These are phyloP conservation scores for Drosophila busckii DNA, from an alignment of 1,140 invertebrate species.

Conservation along the genomic window DNA sequence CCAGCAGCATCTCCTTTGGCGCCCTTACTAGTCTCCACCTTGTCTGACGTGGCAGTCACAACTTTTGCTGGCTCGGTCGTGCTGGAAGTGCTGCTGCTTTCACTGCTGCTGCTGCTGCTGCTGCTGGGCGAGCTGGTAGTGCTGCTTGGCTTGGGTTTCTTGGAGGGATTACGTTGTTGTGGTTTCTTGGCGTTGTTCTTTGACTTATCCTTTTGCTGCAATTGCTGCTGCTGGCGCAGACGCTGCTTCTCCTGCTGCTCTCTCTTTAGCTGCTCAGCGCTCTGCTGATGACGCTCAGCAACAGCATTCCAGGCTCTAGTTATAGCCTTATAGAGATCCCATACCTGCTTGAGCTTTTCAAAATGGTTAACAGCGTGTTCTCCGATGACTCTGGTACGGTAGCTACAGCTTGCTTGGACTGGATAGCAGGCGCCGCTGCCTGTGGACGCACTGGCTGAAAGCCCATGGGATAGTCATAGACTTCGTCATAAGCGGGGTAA, in stretches of 20 bases:
- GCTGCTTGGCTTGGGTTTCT: conserved; percentile 38
- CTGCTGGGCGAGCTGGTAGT: conserved; percentile 32
- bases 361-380: conserved; percentile 49
- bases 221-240: conserved; percentile 54
- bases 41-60: conserved; percentile 14
- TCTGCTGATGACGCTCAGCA: conserved; percentile 55
- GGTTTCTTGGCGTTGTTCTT: conserved; percentile 68
- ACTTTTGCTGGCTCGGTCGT: conserved; percentile 20
- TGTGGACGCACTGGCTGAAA: conserved; percentile 50
- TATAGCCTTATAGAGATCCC: conserved; percentile 70
- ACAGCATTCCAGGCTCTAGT: conserved; percentile 57
- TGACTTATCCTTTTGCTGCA: conserved; percentile 29
- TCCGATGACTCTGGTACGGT: conserved; percentile 13
- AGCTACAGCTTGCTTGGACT: conserved; percentile 35
- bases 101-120: conserved; percentile 20
- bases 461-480: conserved; percentile 64
- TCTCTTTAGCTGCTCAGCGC: conserved; percentile 40
- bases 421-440: background rate
- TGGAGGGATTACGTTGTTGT: conserved; percentile 34
- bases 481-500: conserved; percentile 51
- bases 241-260: conserved; percentile 48
- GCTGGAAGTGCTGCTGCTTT: conserved; percentile 12
- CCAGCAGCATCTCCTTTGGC: conserved; percentile 25
- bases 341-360: conserved; percentile 67
- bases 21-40: conserved; percentile 12